Conservation (phyloP, 2,888 invertebrate genomes). For the Stramonita haemastoma region DNA sequence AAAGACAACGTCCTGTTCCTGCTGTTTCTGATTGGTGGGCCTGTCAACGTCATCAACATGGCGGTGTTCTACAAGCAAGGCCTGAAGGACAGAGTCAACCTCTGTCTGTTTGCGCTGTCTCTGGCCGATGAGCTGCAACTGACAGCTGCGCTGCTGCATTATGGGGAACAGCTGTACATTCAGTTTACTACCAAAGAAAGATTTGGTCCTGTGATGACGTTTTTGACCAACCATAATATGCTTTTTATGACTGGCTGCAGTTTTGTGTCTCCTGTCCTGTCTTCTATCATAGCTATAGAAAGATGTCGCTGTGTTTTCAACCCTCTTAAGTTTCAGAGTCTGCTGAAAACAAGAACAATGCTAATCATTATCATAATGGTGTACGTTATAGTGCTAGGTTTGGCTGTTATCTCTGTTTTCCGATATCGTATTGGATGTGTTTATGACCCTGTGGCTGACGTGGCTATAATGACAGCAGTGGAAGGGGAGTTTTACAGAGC, state of each 20-base stretch:
- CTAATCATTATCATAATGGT: background rate
- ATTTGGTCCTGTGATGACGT: background rate
- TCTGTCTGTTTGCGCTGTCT: conserved; percentile 11
- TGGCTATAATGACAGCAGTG: background rate
- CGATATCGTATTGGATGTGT: background rate
- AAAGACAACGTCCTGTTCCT: background rate
- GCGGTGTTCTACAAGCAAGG: conserved; percentile 25
- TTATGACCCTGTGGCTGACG: background rate
- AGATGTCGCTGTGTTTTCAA: background rate
- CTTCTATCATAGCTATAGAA: background rate
- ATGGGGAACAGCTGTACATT: background rate
- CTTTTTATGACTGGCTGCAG: background rate
- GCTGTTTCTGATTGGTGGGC: conserved; percentile 12
- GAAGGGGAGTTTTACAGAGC: conserved; percentile 9
- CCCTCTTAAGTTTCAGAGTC: background rate
- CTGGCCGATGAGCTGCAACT: background rate
- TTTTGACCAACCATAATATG: background rate
- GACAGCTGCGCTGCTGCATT: background rate
- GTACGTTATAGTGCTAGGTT: background rate
- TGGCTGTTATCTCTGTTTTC: background rate
- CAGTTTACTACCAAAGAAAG: conserved; percentile 20
- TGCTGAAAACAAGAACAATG: background rate
- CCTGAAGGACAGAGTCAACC: background rate
- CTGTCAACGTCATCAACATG: conserved; percentile 5
- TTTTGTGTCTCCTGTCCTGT: background rate